A percentile compares a stretch with the other conserved stretches of the same genome.
Evolutionary conservation across 2,888 invertebrate genomes (phyloP).

Genomic region (Oscheius sp.): DNA sequence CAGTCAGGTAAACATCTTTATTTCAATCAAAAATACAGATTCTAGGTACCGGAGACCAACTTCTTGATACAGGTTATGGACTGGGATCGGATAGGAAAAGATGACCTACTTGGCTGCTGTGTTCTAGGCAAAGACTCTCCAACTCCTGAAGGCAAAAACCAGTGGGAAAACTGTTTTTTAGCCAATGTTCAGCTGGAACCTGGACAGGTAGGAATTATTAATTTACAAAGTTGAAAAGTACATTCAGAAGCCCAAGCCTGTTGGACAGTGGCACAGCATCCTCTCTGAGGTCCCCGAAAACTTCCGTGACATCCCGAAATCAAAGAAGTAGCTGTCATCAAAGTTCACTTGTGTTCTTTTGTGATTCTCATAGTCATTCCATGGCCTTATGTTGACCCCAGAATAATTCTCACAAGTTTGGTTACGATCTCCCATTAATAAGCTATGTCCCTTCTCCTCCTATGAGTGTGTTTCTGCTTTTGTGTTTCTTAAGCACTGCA

Average conservation of each 20-base stretch:
- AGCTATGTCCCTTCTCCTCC: not conserved
- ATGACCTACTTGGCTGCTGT: constrained; percentile 86
- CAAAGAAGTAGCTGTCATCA: constrained; percentile 57
- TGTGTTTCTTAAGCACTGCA: constrained; percentile 22
- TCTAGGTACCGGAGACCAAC: constrained; percentile 84
- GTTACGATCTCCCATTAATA: not conserved
- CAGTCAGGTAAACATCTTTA: constrained; percentile 79
- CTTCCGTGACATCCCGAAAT: constrained; percentile 71
- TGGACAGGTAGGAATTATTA: constrained; percentile 28
- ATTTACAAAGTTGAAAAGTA: not conserved
- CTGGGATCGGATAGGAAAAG: constrained; percentile 88
- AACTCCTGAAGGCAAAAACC: constrained; percentile 67
- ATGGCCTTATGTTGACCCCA: constrained; percentile 7
- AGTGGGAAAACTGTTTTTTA: constrained; percentile 71
- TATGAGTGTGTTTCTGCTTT: not conserved
- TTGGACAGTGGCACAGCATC: constrained; percentile 72
- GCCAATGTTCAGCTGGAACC: constrained; percentile 24
- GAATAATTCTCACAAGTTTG: not conserved
- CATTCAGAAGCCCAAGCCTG: constrained; percentile 58
- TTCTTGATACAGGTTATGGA: constrained; percentile 88
- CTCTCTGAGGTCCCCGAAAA: constrained; percentile 71
- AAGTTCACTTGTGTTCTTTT: constrained; percentile 25
- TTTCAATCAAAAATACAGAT: not conserved
- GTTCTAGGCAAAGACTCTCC: constrained; percentile 74
- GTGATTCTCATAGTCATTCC: constrained; percentile 22